Evolutionary conservation across 1,140 invertebrate genomes (phyloP), one percentile per base, ranked within the genome.

Genomic region (Drosophila simulans): DNA sequence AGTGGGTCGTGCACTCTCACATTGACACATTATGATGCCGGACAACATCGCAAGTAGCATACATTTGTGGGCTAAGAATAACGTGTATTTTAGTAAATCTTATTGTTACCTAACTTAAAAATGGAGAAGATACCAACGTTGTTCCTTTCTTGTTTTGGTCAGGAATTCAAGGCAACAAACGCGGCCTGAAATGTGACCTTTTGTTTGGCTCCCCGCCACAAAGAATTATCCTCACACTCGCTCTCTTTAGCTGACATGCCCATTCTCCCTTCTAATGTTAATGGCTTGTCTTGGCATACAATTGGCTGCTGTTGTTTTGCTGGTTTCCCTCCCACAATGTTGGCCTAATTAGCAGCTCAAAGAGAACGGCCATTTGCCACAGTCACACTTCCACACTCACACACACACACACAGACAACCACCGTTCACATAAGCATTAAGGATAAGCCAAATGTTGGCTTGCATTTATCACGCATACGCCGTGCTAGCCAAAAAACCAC

Each of bases 391-490:
- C n/a, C 52, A 11, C 51, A 54, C 11, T 17, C 22, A 25, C 12
- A 31, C 13, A 31, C 13, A 31, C 13, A 63, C 20, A 55, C 31
- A 34, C 4, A 37, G 4, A 55, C 57, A 56, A 57, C 54, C 58
- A 4, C 40, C 48, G 43, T 45, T 31, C 17, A 27, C 53, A 65
- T 52, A 27, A 4, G 46, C 58, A 82, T 78, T 78, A 63, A 40
- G 76, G 58, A 55, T 81, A 72, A 72, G 72, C 45, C 77, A 62
- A 54, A 37, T 70, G 37, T 66, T 57, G 77, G 65, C 82, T 74
- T 81, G 77, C 65, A 86, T 85, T 85, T 86, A 85, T 85, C 77
- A 74, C 78, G 78, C 49, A 86, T 69, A 65, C 78, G 77, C 63
- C 73, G 49, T 59, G 65, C 54, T 58, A 59, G 75, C 75, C 54